These are phyloP conservation scores for Sebastolobus altivelis DNA, from an alignment of 2,797 vertebrate genomes.

Conservation along the genomic window DNA sequence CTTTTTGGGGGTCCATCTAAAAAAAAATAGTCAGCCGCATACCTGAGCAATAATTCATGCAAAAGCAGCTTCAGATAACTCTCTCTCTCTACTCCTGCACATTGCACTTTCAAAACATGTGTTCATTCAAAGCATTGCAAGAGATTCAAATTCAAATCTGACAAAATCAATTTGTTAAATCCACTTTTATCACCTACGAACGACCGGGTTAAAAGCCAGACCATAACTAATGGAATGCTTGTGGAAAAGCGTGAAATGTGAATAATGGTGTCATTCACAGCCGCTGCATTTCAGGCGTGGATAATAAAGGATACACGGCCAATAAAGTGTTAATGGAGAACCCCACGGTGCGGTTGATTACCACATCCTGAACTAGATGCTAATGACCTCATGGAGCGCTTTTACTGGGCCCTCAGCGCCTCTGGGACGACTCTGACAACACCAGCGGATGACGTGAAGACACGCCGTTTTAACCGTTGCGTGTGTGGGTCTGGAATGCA, in stretches of 20 bases:
- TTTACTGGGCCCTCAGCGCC: slow-evolving; percentile 5
- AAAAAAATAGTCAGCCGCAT: slow-evolving; percentile 36
- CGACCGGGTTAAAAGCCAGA: slow-evolving; percentile 20
- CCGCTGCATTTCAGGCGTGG: slow-evolving; percentile 17
- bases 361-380: slow-evolving; percentile 35
- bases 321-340: slow-evolving; percentile 52
- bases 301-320: slow-evolving; percentile 25
- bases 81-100: background rate
- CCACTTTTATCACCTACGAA: slow-evolving; percentile 22
- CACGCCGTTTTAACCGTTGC: slow-evolving; percentile 25
- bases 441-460: slow-evolving; percentile 29
- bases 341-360: slow-evolving; percentile 38
- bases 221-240: slow-evolving; percentile 52
- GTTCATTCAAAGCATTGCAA: slow-evolving; percentile 27
- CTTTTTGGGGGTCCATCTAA: background rate
- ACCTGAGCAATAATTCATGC: slow-evolving; percentile 50
- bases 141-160: slow-evolving; percentile 15
- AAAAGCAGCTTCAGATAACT: slow-evolving; percentile 52
- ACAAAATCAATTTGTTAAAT: background rate
- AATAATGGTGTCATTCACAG: slow-evolving; percentile 23
- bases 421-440: slow-evolving; percentile 26
- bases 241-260: slow-evolving; percentile 10
- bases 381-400: slow-evolving; percentile 22
- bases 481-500: slow-evolving; percentile 26
- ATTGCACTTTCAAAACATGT: slow-evolving; percentile 36